Evolutionary conservation across 2,888 invertebrate species (phyloP), one percentile per base, ranked within the genome.

Genomic region (Arctia plantaginis): DNA sequence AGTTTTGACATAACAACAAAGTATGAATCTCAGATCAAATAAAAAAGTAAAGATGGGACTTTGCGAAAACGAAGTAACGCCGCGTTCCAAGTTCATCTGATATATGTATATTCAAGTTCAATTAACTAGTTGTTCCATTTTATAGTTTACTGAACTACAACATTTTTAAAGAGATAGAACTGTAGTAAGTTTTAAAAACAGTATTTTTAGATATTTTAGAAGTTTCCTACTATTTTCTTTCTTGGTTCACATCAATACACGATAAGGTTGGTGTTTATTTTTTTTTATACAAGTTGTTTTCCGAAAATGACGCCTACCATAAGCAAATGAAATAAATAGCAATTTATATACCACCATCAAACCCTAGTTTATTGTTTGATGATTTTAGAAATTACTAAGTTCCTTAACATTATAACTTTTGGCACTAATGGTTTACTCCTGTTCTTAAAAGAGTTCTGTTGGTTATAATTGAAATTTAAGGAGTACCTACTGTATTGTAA

Each of bases 1-100:
- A 89, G 55, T 35, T 55, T 39, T 55, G 35, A n/a, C 30, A 39
- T 66, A 12, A 35, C 23, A 39, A 66, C n/a, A n/a, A 35, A 64
- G 27, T 64, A 15, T 59, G 10, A 13, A 3, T 35, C 35, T 35
- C 3, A 4, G 35, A 35, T 4, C 35, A 35, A 4, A 35, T 35
- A 35, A 35, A 35, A 35, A 35, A 4, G n/a, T n/a, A n/a, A n/a
- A n/a, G n/a, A n/a, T n/a, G n/a, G n/a, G n/a, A n/a, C n/a, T n/a
- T n/a, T n/a, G n/a, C n/a, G n/a, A n/a, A n/a, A n/a, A n/a, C n/a
- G n/a, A n/a, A n/a, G n/a, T n/a, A n/a, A n/a, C n/a, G n/a, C n/a
- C n/a, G n/a, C n/a, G n/a, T n/a, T n/a, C n/a, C n/a, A n/a, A n/a
- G n/a, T n/a, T n/a, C n/a, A n/a, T n/a, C n/a, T n/a, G n/a, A n/a